A percentile compares a stretch with the other conserved stretches of the same genome.
Conservation (phyloP, 2,797 vertebrate species). For the Mormyrops boulengeri region DNA sequence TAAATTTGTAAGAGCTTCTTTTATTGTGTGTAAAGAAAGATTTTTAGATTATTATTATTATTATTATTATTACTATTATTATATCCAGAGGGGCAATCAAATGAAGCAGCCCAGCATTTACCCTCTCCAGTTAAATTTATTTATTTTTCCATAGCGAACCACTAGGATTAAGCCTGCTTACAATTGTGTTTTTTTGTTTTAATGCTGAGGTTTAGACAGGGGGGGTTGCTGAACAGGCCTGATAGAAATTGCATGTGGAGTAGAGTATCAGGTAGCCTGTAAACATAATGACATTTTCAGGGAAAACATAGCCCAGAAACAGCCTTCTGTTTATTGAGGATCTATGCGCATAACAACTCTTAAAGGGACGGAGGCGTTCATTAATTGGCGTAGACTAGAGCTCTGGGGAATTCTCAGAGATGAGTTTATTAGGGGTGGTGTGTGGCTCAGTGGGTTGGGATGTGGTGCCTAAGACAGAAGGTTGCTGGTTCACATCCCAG, state of each 20-base stretch:
- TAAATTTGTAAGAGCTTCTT: not conserved
- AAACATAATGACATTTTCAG: not conserved
- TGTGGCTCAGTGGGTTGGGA: not conserved
- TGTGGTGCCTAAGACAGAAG: not conserved
- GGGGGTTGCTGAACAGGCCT: not conserved
- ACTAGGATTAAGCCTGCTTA: not conserved
- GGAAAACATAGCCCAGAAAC: not conserved
- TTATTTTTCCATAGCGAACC: not conserved
- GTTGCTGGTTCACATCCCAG: not conserved
- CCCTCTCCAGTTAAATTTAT: not conserved
- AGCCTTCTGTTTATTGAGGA: slow-evolving; percentile 2
- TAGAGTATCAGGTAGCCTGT: not conserved
- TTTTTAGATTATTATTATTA: not conserved
- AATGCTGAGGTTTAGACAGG: not conserved
- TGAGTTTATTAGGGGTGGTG: not conserved
- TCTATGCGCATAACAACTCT: not conserved
- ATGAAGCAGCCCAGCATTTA: not conserved
- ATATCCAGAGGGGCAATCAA: not conserved
- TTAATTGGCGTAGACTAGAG: not conserved
- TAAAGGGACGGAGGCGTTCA: not conserved
- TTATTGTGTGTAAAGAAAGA: not conserved
- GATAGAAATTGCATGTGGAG: not conserved
- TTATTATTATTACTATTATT: not conserved
- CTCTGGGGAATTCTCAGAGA: not conserved
- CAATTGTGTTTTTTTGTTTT: not conserved